Evolutionary conservation across 2,113 vertebrate species (phyloP), one percentile per base, ranked within the genome.

Genomic region (Ciconia maguari): DNA sequence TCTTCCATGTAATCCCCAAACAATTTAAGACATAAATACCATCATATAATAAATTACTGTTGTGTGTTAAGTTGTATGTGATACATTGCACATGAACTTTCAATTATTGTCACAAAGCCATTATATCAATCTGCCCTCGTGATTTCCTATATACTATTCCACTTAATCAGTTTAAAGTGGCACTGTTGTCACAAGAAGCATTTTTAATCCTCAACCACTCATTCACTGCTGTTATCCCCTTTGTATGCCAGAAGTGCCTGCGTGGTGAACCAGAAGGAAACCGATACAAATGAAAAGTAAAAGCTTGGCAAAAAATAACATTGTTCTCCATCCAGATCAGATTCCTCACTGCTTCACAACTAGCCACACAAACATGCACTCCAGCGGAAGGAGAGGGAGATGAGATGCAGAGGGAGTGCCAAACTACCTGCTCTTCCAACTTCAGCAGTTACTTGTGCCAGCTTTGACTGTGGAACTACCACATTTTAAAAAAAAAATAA

Each of bases 401-500:
- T 10, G 7, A 64, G 49, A 54, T 38, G 15, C 0, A 3, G 24
- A 85, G 3, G 32, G 32, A 52, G 9, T 15, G 24, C 2, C 0
- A 38, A 76, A 54, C 34, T 52, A 32, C 6, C 14, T 24, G 36
- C 20, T 64, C 36, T 25, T 62, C n/a, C 54, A 62, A 16, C 29
- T 64, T 74, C 48, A 62, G 41, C 17, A 68, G n/a, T 42, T 26
- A 54, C 32, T 18, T 49, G 17, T 55, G 57, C 13, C 11, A 4
- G 17, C 58, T 82, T 77, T 26, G 41, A 30, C 22, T n/a, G 34
- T 64, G 25, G 44, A 79, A 41, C 25, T 38, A 22, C 25, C 24
- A n/a, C 32, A 32, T 17, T 29, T 15, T 21, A 17, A 26, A 66
- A 44, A n/a, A 13, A 18, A 29, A 16, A 27, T 34, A 38, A 24